These are phyloP conservation scores for Rhadina sibilatrix DNA, from an alignment of 2,113 vertebrate species.

Conservation along the genomic window DNA sequence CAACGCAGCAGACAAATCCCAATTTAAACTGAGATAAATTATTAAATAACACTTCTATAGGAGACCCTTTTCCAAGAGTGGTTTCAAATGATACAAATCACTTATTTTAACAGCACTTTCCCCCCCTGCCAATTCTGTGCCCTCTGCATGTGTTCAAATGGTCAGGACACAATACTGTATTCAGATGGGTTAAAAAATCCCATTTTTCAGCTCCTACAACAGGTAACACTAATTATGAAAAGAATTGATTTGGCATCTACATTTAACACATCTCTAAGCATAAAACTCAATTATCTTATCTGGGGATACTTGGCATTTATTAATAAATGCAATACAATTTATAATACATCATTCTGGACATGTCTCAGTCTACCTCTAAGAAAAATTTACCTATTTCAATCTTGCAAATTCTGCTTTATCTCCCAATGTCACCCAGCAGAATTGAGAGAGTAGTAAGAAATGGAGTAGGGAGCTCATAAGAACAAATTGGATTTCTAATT, in stretches of 20 bases:
- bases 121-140: background rate
- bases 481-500: conserved; percentile 55
- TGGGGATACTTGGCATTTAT: conserved; percentile 30
- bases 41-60: conserved; percentile 18
- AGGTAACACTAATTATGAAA: conserved; percentile 49
- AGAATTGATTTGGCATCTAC: conserved; percentile 18
- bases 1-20: background rate
- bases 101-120: background rate
- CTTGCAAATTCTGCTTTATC: conserved; percentile 18
- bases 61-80: background rate
- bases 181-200: conserved; percentile 5
- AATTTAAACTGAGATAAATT: conserved; percentile 40
- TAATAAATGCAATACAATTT: conserved; percentile 37
- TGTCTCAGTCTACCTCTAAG: background rate
- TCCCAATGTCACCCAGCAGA: conserved; percentile 31
- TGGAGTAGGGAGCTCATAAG: conserved; percentile 12
- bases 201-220: conserved; percentile 30
- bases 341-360: conserved; percentile 3
- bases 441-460: conserved; percentile 1
- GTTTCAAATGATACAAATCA: conserved; percentile 39
- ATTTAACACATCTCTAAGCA: conserved; percentile 19
- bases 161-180: background rate
- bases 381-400: conserved; percentile 24
- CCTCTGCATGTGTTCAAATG: background rate
- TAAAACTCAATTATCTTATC: conserved; percentile 42